These are phyloP conservation scores for Stratiolaelaps scimitus DNA, from an alignment of 1,140 invertebrate genomes.

Conservation along the genomic window DNA sequence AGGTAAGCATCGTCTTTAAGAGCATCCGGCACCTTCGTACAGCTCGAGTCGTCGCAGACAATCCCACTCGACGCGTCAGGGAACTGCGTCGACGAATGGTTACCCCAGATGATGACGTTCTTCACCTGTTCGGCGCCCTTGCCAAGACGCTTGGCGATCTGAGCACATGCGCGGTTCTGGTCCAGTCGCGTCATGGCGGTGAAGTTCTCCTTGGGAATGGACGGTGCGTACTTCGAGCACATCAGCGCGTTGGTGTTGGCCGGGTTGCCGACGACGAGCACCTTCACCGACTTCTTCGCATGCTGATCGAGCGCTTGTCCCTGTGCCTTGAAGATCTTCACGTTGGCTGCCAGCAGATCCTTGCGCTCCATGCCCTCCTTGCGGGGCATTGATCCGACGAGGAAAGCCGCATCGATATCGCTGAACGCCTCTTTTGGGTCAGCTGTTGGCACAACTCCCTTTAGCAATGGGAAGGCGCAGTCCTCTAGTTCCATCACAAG, in stretches of 20 bases:
- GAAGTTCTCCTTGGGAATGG: constrained; percentile 92
- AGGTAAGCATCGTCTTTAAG: constrained; percentile 72
- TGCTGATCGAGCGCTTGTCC: constrained; percentile 82
- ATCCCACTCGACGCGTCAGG: constrained; percentile 80
- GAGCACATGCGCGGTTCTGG: constrained; percentile 85
- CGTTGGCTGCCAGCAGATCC: constrained; percentile 86
- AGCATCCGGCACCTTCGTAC: constrained; percentile 50
- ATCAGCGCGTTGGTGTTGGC: constrained; percentile 98
- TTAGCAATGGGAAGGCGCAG: constrained; percentile 80
- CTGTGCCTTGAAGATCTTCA: constrained; percentile 91
- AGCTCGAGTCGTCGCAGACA: constrained; percentile 33
- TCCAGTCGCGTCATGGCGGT: constrained; percentile 95
- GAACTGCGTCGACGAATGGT: constrained; percentile 97
- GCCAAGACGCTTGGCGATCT: constrained; percentile 49
- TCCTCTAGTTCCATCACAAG: constrained; percentile 95
- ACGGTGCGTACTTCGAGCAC: constrained; percentile 89
- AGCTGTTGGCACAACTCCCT: constrained; percentile 68
- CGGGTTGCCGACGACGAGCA: constrained; percentile 94
- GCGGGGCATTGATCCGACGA: constrained; percentile 96
- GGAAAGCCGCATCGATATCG: constrained; percentile 90
- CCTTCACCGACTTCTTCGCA: constrained; percentile 85
- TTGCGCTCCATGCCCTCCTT: constrained; percentile 98
- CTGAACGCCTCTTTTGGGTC: constrained; percentile 81
- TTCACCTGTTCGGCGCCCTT: constrained; percentile 57
- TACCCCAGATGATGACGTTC: constrained; percentile 97